phyloP scores from a whole-genome alignment of 2,113 vertebrate species.

The Spheniscus mendiculus region DNA sequence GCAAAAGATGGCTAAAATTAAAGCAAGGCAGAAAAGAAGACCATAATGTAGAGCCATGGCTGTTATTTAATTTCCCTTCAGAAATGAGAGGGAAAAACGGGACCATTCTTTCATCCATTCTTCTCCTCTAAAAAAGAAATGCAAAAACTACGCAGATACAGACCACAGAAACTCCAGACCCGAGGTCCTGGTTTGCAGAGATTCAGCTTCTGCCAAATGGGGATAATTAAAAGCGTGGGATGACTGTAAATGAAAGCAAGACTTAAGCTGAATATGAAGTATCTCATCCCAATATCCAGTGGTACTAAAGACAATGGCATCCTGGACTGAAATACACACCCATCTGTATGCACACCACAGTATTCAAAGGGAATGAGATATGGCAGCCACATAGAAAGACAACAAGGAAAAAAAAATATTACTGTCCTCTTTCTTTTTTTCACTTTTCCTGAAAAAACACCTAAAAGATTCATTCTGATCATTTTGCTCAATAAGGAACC shows the following conservation, averaged over 20 bases:
- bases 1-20: slow-evolving; percentile 30
- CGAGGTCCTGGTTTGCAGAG: not conserved
- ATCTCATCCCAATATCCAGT: not conserved
- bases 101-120: not conserved
- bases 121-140: not conserved
- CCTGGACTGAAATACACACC: not conserved
- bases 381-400: not conserved
- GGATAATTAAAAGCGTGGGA: not conserved
- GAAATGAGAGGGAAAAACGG: not conserved
- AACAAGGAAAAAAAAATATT: not conserved
- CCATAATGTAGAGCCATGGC: not conserved
- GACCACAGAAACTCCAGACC: not conserved
- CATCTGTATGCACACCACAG: too few species aligned
- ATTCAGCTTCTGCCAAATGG: not conserved
- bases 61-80: slow-evolving; percentile 21
- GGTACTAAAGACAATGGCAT: not conserved
- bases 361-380: not conserved
- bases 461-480: not conserved
- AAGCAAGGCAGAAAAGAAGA: slow-evolving; percentile 1
- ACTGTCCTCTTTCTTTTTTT: not conserved
- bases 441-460: not conserved
- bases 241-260: not conserved
- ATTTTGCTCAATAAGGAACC: not conserved
- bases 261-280: not conserved
- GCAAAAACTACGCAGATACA: not conserved